Conservation (phyloP, 2,888 invertebrate genomes). For the Stratiomys singularior region DNA sequence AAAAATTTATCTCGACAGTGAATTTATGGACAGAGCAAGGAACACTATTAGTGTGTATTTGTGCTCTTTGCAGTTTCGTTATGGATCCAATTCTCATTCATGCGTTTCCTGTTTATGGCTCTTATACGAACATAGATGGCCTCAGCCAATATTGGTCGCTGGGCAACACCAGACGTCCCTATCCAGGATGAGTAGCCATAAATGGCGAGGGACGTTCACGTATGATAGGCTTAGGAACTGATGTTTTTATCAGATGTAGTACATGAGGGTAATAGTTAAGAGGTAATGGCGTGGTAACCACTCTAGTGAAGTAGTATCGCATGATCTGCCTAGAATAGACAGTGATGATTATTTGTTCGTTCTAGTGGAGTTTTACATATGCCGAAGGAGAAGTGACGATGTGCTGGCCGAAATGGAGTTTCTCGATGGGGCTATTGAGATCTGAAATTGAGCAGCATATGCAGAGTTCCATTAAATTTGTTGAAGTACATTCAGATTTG, state of each 20-base stretch:
- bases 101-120: conserved; percentile 47
- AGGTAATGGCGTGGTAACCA: conserved; percentile 1
- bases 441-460: neutral
- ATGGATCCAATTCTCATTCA: conserved; percentile 43
- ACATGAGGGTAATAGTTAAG: neutral
- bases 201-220: neutral
- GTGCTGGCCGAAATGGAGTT: neutral
- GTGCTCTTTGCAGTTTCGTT: conserved; percentile 30
- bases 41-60: conserved; percentile 40
- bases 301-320: neutral
- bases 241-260: conserved; percentile 25
- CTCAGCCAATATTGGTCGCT: neutral
- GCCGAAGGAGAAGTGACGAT: neutral
- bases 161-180: conserved; percentile 5
- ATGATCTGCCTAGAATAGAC: neutral
- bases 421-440: neutral
- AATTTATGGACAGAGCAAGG: conserved; percentile 44
- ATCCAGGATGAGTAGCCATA: neutral
- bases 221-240: neutral
- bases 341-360: neutral
- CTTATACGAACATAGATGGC: conserved; percentile 17
- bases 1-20: conserved; percentile 41
- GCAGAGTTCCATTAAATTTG: too few species aligned
- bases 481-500: too few species aligned
- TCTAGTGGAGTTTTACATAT: neutral